Percentiles rank a stretch among this genome's conserved stretches.
These are phyloP conservation scores for Drosophila nigritarsus DNA, from an alignment of 2,888 invertebrate species.

Conservation along the genomic window DNA sequence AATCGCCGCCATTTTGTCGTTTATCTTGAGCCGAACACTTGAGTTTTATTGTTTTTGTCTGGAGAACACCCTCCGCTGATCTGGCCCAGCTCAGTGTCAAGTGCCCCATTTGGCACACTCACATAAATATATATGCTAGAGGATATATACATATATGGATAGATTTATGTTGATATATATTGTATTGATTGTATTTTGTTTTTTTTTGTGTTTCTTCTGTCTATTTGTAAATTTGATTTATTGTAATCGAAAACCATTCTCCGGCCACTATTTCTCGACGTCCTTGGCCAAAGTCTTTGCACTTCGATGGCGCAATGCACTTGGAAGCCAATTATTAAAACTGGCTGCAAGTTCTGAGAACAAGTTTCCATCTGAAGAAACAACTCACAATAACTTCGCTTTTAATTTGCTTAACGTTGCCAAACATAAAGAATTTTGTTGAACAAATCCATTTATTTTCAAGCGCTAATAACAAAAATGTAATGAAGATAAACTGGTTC, in stretches of 20 bases:
- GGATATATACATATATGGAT: conserved; percentile 20
- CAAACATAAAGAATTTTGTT: neutral
- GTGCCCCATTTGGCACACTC: conserved; percentile 20
- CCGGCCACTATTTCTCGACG: conserved; percentile 9
- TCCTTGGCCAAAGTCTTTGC: conserved; percentile 52
- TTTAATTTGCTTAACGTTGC: neutral
- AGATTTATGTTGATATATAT: conserved; percentile 47
- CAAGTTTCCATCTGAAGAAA: conserved; percentile 31
- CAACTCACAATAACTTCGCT: neutral
- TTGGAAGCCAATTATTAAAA: conserved; percentile 23
- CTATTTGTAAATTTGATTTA: conserved; percentile 57
- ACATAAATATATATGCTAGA: conserved; percentile 2
- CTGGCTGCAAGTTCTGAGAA: conserved; percentile 31
- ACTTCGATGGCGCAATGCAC: conserved; percentile 38
- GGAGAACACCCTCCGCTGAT: conserved; percentile 1
- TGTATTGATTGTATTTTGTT: no score
- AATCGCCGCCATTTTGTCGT: conserved; percentile 60
- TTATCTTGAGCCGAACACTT: conserved; percentile 30
- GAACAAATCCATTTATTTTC: neutral
- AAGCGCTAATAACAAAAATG: neutral
- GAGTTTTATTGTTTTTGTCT: conserved; percentile 61
- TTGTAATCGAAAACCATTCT: conserved; percentile 46
- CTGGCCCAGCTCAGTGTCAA: conserved; percentile 31
- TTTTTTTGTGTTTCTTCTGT: conserved; percentile 1
- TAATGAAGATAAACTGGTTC: neutral